Percentiles rank a stretch among this genome's conserved stretches.
Evolutionary conservation across 2,113 vertebrate genomes (phyloP).

Genomic region (Progne subis): DNA sequence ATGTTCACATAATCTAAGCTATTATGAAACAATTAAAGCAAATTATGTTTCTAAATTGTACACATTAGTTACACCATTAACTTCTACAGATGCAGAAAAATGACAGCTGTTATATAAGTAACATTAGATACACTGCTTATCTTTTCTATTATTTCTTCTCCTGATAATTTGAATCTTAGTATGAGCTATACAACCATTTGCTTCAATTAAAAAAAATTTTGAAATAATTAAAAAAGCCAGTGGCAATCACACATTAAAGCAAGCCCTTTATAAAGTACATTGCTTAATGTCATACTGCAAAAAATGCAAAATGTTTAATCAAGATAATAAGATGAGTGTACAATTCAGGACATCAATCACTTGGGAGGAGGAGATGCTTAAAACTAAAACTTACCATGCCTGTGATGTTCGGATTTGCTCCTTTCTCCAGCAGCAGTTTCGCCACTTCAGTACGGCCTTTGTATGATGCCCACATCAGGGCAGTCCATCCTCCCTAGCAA

Average conservation of each 20-base stretch:
- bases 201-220: neutral
- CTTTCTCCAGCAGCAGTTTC: conserved; percentile 86
- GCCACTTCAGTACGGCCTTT: conserved; percentile 90
- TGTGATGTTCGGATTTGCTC: conserved; percentile 93
- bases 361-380: accelerated
- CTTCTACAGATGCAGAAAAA: neutral
- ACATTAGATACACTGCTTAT: neutral
- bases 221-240: neutral
- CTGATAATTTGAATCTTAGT: neutral
- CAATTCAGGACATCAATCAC: neutral
- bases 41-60: neutral
- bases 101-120: neutral
- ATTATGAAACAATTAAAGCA: neutral
- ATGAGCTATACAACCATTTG: neutral
- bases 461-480: conserved; percentile 96
- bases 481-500: conserved; percentile 93
- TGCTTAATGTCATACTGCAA: neutral
- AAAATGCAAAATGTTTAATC: neutral
- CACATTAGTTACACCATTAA: neutral
- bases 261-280: neutral
- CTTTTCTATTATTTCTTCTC: neutral
- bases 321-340: neutral
- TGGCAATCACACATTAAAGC: neutral
- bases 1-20: neutral
- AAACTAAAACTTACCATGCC: conserved; percentile 84